phyloP scores from a whole-genome alignment of 2,113 vertebrate species.

The Antennarius striatus region DNA sequence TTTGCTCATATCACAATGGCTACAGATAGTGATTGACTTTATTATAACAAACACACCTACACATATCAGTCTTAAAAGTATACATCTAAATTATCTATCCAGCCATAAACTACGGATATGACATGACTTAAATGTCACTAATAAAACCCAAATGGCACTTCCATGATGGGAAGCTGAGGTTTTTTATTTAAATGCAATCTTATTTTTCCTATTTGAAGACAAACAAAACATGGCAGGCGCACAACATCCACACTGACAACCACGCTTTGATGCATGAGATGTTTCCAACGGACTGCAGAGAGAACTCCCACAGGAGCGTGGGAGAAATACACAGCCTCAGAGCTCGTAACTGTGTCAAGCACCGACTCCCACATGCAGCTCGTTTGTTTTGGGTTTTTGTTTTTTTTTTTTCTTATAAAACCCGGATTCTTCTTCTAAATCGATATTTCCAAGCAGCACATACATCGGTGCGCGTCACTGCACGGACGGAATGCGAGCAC shows the following conservation, averaged over 20 bases:
- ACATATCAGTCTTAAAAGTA: no score
- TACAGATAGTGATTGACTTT: no score
- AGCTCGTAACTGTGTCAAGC: constrained; percentile 62
- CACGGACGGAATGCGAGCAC: neutral
- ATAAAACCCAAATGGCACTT: no score
- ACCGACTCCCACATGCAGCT: constrained; percentile 66
- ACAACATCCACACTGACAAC: constrained; percentile 19
- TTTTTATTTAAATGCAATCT: no score
- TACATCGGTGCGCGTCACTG: constrained; percentile 6
- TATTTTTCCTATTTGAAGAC: no score
- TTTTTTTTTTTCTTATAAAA: constrained; percentile 38
- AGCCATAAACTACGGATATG: no score
- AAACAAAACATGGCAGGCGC: neutral
- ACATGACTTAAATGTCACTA: no score
- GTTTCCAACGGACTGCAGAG: constrained; percentile 47
- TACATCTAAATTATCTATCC: no score
- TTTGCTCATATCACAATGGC: no score
- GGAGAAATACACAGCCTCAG: constrained; percentile 66
- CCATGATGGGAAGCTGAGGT: no score
- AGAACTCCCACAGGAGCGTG: constrained; percentile 61
- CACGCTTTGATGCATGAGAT: constrained; percentile 47
- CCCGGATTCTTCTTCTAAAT: constrained; percentile 42
- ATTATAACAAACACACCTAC: no score
- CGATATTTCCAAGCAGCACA: constrained; percentile 49
- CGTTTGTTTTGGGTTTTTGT: constrained; percentile 7